Percentiles rank a stretch among this genome's conserved stretches.
phyloP scores from a whole-genome alignment of 1,140 invertebrate genomes.

The Drosophila tsacasi region DNA sequence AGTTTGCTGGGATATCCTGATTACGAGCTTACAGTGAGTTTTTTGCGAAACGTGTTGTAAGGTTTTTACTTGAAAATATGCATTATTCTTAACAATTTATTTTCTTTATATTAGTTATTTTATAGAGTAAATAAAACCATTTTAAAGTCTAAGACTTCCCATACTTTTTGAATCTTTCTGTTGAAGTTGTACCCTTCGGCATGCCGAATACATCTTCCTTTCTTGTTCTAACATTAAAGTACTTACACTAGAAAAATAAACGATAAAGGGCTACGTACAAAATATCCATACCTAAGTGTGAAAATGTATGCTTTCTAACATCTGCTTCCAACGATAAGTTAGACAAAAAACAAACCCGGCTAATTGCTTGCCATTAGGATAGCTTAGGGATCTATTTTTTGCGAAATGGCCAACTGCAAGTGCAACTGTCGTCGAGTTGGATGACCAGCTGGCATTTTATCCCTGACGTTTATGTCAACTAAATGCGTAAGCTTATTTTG shows the following conservation, averaged over 20 bases:
- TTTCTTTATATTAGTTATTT: neutral
- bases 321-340: neutral
- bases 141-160: neutral
- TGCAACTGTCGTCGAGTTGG: constrained; percentile 36
- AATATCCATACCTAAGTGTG: neutral
- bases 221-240: neutral
- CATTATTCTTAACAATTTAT: neutral
- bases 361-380: constrained; percentile 34
- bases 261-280: too few relatives aligned
- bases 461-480: constrained; percentile 42
- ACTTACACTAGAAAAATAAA: neutral
- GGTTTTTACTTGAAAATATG: neutral
- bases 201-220: neutral
- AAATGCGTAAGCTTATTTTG: constrained; percentile 63
- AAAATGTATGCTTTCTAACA: neutral
- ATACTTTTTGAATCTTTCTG: neutral
- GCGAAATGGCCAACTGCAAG: constrained; percentile 24
- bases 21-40: neutral
- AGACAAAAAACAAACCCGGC: neutral
- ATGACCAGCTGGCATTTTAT: constrained; percentile 44
- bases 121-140: neutral
- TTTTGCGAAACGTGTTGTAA: neutral
- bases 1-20: neutral
- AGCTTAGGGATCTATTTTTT: constrained; percentile 36
- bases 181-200: too few relatives aligned